Evolutionary conservation across 2,888 invertebrate species (phyloP).

Genomic region (Leptinotarsa rubiginosa): DNA sequence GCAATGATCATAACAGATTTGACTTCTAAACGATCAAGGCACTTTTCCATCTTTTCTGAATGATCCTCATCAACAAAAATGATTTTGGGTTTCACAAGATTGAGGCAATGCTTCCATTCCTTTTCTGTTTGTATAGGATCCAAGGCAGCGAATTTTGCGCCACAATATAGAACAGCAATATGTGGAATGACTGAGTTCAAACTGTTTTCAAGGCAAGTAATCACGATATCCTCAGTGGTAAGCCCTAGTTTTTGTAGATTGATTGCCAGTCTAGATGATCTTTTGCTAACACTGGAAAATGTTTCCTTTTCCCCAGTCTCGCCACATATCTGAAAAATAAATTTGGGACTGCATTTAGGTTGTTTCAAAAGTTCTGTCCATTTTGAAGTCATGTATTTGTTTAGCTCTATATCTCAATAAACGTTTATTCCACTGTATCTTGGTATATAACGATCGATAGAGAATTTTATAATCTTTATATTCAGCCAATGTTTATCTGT

Average conservation of each 20-base stretch:
- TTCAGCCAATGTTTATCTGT: no score
- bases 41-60: constrained; percentile 44
- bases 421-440: no score
- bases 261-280: constrained; percentile 66
- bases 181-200: constrained; percentile 66
- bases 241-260: constrained; percentile 64
- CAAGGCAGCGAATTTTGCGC: constrained; percentile 57
- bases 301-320: constrained; percentile 36
- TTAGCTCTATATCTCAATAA: no score
- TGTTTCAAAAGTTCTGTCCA: no score
- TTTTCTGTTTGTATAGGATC: constrained; percentile 52
- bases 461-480: no score
- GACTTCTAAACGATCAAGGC: constrained; percentile 31
- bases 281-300: constrained; percentile 45
- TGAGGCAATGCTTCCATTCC: constrained; percentile 51
- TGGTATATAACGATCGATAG: no score
- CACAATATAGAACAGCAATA: constrained; percentile 67
- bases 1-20: constrained; percentile 25
- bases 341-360: no score
- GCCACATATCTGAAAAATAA: constrained; percentile 38
- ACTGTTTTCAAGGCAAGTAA: constrained; percentile 67
- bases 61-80: constrained; percentile 51
- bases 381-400: no score
- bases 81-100: constrained; percentile 51
- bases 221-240: constrained; percentile 65